phyloP scores from a whole-genome alignment of 2,113 vertebrate species.

The Tretioscincus oriximinensis region DNA sequence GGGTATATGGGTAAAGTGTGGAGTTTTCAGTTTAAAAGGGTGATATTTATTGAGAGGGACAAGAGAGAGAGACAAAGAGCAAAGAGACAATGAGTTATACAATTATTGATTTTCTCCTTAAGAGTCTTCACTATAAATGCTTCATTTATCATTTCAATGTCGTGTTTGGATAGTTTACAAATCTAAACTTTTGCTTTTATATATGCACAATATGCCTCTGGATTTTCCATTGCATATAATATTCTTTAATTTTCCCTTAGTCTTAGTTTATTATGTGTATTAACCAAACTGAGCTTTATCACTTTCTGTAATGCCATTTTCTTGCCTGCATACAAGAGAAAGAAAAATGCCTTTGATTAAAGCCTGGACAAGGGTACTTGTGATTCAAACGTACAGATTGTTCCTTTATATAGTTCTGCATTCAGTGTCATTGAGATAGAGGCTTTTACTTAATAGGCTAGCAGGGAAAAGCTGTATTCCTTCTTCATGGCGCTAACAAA shows the following conservation, averaged over 20 bases:
- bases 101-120: background rate
- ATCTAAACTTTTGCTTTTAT: background rate
- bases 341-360: slow-evolving; percentile 23
- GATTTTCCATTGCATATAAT: background rate
- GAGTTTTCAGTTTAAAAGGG: too few species aligned
- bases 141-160: background rate
- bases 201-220: background rate
- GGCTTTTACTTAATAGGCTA: slow-evolving; percentile 3
- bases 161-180: background rate
- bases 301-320: background rate
- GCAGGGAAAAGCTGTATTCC: background rate
- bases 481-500: background rate
- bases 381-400: slow-evolving; percentile 7
- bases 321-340: background rate
- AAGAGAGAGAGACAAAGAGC: background rate
- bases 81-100: too few species aligned
- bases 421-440: background rate
- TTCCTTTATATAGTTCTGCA: background rate
- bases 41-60: background rate
- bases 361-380: background rate
- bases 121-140: background rate
- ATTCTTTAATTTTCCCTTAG: slow-evolving; percentile 4
- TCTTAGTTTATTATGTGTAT: background rate
- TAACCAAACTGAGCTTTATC: background rate
- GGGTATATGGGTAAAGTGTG: too few species aligned